Conservation (phyloP, 1,140 invertebrate species). For the Eupeodes corollae region DNA sequence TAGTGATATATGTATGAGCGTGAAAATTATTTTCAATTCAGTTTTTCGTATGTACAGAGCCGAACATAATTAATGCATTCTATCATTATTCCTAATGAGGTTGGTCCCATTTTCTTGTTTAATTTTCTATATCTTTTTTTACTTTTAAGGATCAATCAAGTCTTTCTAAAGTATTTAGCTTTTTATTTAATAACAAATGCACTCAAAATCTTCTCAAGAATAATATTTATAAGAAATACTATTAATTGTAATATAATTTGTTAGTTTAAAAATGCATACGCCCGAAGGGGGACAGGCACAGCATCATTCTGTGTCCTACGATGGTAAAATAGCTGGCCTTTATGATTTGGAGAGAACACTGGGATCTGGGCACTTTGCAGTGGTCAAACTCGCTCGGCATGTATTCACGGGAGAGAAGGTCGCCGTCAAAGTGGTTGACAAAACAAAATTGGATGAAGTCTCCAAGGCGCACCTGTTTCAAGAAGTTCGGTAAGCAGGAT, state of each 20-base stretch:
- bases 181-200: too few species aligned
- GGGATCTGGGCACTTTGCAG: slow-evolving; percentile 93
- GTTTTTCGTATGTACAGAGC: too few species aligned
- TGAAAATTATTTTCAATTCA: too few species aligned
- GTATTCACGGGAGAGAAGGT: slow-evolving; percentile 99
- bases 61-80: too few species aligned
- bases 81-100: too few species aligned
- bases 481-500: slow-evolving; percentile 51
- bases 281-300: slow-evolving; percentile 10
- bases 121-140: too few species aligned
- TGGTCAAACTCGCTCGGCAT: slow-evolving; percentile 95
- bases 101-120: too few species aligned
- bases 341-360: slow-evolving; percentile 94
- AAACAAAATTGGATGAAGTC: slow-evolving; percentile 91
- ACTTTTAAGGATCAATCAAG: too few species aligned
- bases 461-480: slow-evolving; percentile 96
- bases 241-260: not conserved
- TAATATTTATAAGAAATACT: slow-evolving; percentile 2
- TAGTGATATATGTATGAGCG: too few species aligned
- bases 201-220: too few species aligned
- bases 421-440: slow-evolving; percentile 92
- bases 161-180: too few species aligned
- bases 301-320: slow-evolving; percentile 43
- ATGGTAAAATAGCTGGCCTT: slow-evolving; percentile 90
- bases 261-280: slow-evolving; percentile 13